These are phyloP conservation scores for Lathronympha strigana DNA, from an alignment of 2,888 invertebrate species.

Conservation along the genomic window DNA sequence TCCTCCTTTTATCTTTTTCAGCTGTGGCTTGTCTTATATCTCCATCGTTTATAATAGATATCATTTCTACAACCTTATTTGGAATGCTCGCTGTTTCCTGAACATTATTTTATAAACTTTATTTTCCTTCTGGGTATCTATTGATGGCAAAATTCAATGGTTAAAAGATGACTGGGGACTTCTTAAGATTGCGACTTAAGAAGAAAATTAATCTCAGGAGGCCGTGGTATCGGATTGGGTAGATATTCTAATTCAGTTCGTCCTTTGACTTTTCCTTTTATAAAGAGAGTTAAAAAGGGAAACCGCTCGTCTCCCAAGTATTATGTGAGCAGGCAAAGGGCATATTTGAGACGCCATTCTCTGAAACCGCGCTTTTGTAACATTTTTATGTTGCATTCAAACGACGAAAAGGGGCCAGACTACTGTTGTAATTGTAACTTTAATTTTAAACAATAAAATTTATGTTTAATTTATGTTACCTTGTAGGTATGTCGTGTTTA, in stretches of 20 bases:
- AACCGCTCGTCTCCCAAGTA: conserved; percentile 50
- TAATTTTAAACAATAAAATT: too few relatives aligned
- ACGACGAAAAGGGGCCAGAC: not conserved
- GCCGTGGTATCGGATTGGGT: conserved; percentile 48
- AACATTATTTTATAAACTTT: not conserved
- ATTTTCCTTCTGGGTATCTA: conserved; percentile 7
- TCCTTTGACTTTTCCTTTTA: conserved; percentile 51
- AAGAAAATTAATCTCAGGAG: conserved; percentile 43
- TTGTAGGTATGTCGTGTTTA: too few relatives aligned
- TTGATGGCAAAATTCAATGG: conserved; percentile 25
- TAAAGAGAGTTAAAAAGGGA: conserved; percentile 50
- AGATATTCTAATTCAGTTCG: conserved; percentile 52
- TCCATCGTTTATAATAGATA: conserved; percentile 3
- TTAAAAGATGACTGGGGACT: conserved; percentile 29
- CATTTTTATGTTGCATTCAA: conserved; percentile 42
- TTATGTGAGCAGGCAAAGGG: conserved; percentile 48
- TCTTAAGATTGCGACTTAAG: conserved; percentile 37
- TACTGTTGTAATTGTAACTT: too few relatives aligned
- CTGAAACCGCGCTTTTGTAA: conserved; percentile 52
- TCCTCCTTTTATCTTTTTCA: conserved; percentile 43
- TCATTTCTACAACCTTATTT: not conserved
- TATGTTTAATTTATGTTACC: too few relatives aligned
- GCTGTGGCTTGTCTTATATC: conserved; percentile 11
- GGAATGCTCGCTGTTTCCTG: not conserved
- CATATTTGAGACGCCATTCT: conserved; percentile 53